Evolutionary conservation across 2,888 invertebrate species (phyloP).

Genomic region (Trissolcus brochymenae): DNA sequence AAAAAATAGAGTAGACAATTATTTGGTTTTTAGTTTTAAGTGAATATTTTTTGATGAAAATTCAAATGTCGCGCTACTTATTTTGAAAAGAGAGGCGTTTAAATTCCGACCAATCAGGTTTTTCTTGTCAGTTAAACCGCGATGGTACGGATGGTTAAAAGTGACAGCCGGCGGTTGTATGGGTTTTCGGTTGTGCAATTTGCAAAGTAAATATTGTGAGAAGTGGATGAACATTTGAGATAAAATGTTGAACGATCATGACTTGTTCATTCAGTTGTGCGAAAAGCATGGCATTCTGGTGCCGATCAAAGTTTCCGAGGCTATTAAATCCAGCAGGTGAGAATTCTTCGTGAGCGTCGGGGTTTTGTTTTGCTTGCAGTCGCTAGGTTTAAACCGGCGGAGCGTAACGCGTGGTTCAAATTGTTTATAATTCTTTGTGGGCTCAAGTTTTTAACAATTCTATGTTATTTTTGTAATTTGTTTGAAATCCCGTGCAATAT

Average conservation of each 20-base stretch:
- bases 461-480: background rate
- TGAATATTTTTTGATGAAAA: background rate
- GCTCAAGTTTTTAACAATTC: background rate
- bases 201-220: background rate
- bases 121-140: constrained; percentile 27
- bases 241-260: constrained; percentile 66
- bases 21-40: background rate
- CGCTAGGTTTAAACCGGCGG: constrained; percentile 29
- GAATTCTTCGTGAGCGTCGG: constrained; percentile 12
- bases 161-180: constrained; percentile 12
- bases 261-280: constrained; percentile 67
- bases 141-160: constrained; percentile 34
- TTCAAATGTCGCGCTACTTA: background rate
- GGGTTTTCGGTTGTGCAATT: background rate
- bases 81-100: background rate
- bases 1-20: too few species aligned
- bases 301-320: constrained; percentile 65
- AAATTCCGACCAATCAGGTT: background rate
- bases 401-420: constrained; percentile 25
- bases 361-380: constrained; percentile 45
- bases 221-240: background rate
- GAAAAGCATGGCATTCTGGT: constrained; percentile 64
- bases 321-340: constrained; percentile 68
- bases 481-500: background rate
- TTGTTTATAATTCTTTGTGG: background rate